Conservation (phyloP, 1,140 invertebrate species). For the Aricia agestis region DNA sequence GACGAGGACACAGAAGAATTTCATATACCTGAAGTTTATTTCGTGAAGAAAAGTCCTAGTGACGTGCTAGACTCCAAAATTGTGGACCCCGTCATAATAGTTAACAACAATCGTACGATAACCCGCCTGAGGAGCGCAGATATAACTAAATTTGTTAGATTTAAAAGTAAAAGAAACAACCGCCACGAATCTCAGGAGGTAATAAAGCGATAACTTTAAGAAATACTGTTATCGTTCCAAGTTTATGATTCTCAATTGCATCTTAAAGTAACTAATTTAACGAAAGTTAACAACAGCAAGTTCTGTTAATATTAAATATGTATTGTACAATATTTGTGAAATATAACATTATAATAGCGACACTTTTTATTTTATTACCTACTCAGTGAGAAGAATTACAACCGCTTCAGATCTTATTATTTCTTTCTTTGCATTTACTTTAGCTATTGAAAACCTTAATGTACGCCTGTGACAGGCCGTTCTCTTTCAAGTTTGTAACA, state of each 20-base stretch:
- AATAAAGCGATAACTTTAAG: not conserved
- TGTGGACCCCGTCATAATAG: slow-evolving; percentile 43
- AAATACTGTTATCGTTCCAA: not conserved
- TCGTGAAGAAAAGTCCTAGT: slow-evolving; percentile 37
- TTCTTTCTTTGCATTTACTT: no score
- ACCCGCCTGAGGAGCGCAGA: slow-evolving; percentile 54
- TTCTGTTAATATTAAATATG: no score
- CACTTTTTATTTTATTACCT: no score
- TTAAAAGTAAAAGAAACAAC: slow-evolving; percentile 49
- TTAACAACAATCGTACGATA: slow-evolving; percentile 55
- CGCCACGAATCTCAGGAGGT: slow-evolving; percentile 10
- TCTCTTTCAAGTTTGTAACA: not conserved
- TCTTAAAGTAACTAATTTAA: not conserved
- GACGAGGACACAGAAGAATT: slow-evolving; percentile 32
- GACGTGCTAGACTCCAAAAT: slow-evolving; percentile 29
- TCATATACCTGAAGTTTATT: slow-evolving; percentile 51
- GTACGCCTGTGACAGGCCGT: not conserved
- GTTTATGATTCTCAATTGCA: not conserved
- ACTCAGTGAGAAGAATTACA: no score
- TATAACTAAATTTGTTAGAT: slow-evolving; percentile 49
- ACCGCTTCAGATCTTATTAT: no score
- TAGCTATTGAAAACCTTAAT: no score
- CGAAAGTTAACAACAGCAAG: not conserved
- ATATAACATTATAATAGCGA: no score
- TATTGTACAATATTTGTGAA: no score